These are phyloP conservation scores for Kradibia gibbosae DNA, from an alignment of 1,140 invertebrate species.

Conservation along the genomic window DNA sequence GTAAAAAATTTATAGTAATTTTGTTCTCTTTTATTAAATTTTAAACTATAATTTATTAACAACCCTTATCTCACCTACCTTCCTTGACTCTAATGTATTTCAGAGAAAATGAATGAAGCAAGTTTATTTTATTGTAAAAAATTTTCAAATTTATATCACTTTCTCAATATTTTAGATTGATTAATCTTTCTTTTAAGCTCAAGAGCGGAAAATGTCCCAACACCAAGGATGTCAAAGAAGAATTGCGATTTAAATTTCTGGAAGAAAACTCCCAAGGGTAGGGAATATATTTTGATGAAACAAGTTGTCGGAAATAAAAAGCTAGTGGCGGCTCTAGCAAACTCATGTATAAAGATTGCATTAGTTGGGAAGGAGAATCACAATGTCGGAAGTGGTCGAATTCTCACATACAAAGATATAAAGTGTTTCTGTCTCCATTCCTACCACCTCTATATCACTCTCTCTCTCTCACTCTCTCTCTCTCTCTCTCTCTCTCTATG, in stretches of 20 bases:
- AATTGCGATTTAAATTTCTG: constrained; percentile 53
- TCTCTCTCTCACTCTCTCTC: neutral
- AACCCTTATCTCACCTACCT: neutral
- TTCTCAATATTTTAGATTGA: neutral
- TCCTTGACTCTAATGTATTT: neutral
- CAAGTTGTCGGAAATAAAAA: constrained; percentile 53
- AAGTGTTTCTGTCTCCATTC: neutral
- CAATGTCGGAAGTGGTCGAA: constrained; percentile 44
- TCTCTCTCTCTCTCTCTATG: neutral
- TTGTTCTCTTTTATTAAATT: neutral
- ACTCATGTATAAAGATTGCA: constrained; percentile 57
- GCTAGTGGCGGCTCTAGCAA: constrained; percentile 36
- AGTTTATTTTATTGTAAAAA: neutral
- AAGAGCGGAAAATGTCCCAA: neutral
- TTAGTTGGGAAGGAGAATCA: constrained; percentile 31
- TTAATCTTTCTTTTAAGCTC: constrained; percentile 12
- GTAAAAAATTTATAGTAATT: neutral
- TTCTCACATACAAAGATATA: constrained; percentile 2
- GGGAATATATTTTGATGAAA: constrained; percentile 53
- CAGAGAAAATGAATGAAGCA: neutral
- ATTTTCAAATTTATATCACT: neutral
- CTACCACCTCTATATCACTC: too few species aligned
- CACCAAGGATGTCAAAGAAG: constrained; percentile 20
- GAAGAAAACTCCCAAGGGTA: constrained; percentile 32
- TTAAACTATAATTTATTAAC: too few species aligned